These are phyloP conservation scores for Tychaedon coryphoeus DNA, from an alignment of 2,113 vertebrate species.

Conservation along the genomic window DNA sequence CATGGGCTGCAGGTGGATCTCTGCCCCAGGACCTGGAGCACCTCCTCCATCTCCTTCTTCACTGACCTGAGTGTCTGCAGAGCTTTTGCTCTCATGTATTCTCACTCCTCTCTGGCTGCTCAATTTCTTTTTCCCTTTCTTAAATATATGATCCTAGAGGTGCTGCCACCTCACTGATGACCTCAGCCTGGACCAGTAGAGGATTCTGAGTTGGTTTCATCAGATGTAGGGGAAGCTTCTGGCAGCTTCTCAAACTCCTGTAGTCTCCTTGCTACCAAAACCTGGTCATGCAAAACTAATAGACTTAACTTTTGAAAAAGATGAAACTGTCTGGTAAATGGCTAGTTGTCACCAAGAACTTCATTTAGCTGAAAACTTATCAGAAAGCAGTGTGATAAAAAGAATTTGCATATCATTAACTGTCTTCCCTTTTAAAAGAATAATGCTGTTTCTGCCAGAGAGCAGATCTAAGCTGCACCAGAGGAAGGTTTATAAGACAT, in stretches of 20 bases:
- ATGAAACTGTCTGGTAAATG: background rate
- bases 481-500: background rate
- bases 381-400: background rate
- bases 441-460: background rate
- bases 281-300: background rate
- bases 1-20: background rate
- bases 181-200: background rate
- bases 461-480: background rate
- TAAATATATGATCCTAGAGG: background rate
- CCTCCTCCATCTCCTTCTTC: background rate
- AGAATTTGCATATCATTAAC: background rate
- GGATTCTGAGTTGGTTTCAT: background rate
- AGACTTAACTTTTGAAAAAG: background rate
- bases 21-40: background rate
- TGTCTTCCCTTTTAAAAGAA: background rate
- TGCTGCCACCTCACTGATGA: background rate
- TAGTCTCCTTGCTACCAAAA: fast-evolving
- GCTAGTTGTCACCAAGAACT: background rate
- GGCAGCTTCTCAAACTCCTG: background rate
- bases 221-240: background rate
- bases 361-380: background rate
- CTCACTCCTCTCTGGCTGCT: background rate
- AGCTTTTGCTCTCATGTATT: background rate
- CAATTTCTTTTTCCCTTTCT: background rate
- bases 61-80: background rate